phyloP scores from a whole-genome alignment of 2,888 invertebrate species.

The Eristalis tenax region DNA sequence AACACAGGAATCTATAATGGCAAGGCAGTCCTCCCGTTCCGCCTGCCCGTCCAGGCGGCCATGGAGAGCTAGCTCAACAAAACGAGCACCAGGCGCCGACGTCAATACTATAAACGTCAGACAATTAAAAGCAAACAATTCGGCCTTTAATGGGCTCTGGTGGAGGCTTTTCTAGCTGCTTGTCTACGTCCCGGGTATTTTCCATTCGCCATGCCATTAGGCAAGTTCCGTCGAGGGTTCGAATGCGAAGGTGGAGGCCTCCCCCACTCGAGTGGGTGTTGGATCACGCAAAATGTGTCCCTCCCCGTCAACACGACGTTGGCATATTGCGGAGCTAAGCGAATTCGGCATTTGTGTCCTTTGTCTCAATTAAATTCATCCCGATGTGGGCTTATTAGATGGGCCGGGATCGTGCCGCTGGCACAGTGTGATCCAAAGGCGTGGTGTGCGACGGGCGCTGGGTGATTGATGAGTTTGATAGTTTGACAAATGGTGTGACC shows the following conservation, averaged over 20 bases:
- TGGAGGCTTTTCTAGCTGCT: background rate
- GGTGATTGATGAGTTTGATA: slow-evolving; percentile 17
- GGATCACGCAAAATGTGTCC: slow-evolving; percentile 31
- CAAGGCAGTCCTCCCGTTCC: background rate
- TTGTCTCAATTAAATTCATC: slow-evolving; percentile 40
- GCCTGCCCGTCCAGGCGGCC: background rate
- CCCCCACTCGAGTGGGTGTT: slow-evolving; percentile 15
- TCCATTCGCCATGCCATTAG: slow-evolving; percentile 30
- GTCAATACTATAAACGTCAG: slow-evolving; percentile 25
- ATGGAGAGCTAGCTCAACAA: background rate
- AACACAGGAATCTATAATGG: background rate
- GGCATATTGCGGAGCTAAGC: slow-evolving; percentile 18
- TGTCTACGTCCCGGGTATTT: slow-evolving; percentile 15
- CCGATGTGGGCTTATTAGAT: slow-evolving; percentile 32
- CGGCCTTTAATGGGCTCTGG: slow-evolving; percentile 30
- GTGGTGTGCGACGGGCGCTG: background rate
- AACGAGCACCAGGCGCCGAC: slow-evolving; percentile 24
- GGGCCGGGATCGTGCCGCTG: background rate
- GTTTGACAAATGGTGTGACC: slow-evolving; percentile 21
- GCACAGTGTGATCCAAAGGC: slow-evolving; percentile 3
- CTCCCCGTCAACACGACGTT: slow-evolving; percentile 10
- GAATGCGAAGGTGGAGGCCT: no score
- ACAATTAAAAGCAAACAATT: slow-evolving; percentile 54
- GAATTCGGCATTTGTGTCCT: slow-evolving; percentile 41
- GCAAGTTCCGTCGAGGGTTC: slow-evolving; percentile 10